Conservation (phyloP, 2,797 vertebrate species). For the Allobates femoralis region DNA sequence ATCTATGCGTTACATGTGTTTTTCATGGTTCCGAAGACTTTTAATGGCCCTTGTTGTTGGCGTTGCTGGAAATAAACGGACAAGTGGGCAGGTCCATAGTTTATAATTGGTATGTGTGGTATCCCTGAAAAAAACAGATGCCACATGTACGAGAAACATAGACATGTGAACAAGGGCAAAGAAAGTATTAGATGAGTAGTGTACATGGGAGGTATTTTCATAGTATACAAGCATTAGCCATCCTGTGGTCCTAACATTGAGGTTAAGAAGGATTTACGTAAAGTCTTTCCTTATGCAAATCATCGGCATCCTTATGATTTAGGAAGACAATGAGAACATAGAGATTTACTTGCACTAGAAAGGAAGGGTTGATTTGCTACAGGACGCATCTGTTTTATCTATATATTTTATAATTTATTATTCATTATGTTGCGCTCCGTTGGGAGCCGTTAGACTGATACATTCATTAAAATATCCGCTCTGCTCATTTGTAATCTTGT, state of each 20-base stretch:
- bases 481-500: slow-evolving; percentile 27
- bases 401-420: slow-evolving; percentile 52
- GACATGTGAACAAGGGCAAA: too few relatives aligned
- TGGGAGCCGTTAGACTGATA: slow-evolving; percentile 23
- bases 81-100: too few relatives aligned
- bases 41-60: too few relatives aligned
- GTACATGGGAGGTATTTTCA: not conserved
- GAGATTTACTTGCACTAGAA: slow-evolving; percentile 30
- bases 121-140: too few relatives aligned
- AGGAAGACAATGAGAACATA: slow-evolving; percentile 44
- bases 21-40: too few relatives aligned
- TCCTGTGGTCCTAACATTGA: not conserved
- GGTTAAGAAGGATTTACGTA: slow-evolving; percentile 15
- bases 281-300: slow-evolving; percentile 26
- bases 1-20: too few relatives aligned
- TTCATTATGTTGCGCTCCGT: slow-evolving; percentile 23
- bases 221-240: not conserved
- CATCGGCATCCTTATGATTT: slow-evolving; percentile 22
- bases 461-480: slow-evolving; percentile 34
- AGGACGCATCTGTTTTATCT: slow-evolving; percentile 41
- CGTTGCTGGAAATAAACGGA: too few relatives aligned
- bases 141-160: too few relatives aligned
- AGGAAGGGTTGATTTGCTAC: slow-evolving; percentile 39
- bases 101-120: too few relatives aligned
- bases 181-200: not conserved